These are phyloP conservation scores for Uloborus plumipes DNA, from an alignment of 2,888 invertebrate genomes.

Conservation along the genomic window DNA sequence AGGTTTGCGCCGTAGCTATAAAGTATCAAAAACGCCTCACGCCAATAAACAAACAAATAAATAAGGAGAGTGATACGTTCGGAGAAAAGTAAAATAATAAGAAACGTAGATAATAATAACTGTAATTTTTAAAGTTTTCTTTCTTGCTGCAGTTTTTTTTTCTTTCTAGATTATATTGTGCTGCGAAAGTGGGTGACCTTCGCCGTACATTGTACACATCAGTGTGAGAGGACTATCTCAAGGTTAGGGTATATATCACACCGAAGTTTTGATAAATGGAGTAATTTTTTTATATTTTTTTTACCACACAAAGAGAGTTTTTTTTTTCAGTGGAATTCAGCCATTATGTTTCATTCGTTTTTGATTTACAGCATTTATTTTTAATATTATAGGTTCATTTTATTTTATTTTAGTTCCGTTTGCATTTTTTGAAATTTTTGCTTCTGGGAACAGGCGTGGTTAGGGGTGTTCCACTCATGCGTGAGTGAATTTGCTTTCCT, in stretches of 20 bases:
- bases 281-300: conserved; percentile 47
- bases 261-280: conserved; percentile 58
- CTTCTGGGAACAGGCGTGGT: conserved; percentile 33
- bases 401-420: conserved; percentile 26
- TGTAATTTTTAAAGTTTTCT: conserved; percentile 58
- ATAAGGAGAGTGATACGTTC: conserved; percentile 44
- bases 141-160: conserved; percentile 28
- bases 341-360: conserved; percentile 22
- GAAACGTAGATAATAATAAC: conserved; percentile 59
- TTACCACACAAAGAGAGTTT: not conserved
- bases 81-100: conserved; percentile 31
- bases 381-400: conserved; percentile 24
- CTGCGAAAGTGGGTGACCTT: conserved; percentile 49
- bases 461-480: conserved; percentile 26
- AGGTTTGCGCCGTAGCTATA: conserved; percentile 55
- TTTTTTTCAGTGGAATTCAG: conserved; percentile 7
- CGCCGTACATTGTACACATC: conserved; percentile 26
- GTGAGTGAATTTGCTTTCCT: not conserved
- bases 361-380: conserved; percentile 30
- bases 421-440: conserved; percentile 12
- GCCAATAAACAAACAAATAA: conserved; percentile 61
- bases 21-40: conserved; percentile 53
- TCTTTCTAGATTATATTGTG: not conserved
- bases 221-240: conserved; percentile 28
- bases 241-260: conserved; percentile 61